phyloP scores from a whole-genome alignment of 1,140 invertebrate genomes.

The Euura lappo region DNA sequence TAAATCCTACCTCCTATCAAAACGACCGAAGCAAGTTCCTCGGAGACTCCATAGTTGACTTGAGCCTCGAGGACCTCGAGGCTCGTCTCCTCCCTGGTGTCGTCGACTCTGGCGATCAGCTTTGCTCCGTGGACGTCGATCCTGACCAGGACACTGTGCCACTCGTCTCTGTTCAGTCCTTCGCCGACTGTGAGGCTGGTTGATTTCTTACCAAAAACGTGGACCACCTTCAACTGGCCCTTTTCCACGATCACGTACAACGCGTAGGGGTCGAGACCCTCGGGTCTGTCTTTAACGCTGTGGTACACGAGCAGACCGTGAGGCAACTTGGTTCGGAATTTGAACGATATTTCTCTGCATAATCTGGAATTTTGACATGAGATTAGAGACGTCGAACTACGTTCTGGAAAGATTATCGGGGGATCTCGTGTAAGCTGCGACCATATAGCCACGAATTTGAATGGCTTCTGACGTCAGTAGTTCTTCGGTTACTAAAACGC shows the following conservation, averaged over 20 bases:
- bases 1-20: constrained; percentile 80
- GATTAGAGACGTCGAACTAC: too few species aligned
- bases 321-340: constrained; percentile 84
- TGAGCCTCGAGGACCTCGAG: constrained; percentile 80
- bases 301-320: constrained; percentile 88
- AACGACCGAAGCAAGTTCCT: constrained; percentile 84
- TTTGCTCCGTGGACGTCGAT: constrained; percentile 84
- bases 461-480: too few species aligned
- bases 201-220: constrained; percentile 84
- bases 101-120: constrained; percentile 84
- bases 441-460: too few species aligned
- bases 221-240: constrained; percentile 87
- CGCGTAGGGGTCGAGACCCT: constrained; percentile 80
- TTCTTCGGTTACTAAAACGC: background rate
- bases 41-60: constrained; percentile 82
- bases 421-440: too few species aligned
- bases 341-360: constrained; percentile 85
- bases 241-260: constrained; percentile 89
- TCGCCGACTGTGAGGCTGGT: constrained; percentile 86
- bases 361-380: constrained; percentile 64
- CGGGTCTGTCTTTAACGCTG: constrained; percentile 81
- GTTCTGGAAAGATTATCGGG: too few species aligned
- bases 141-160: constrained; percentile 84
- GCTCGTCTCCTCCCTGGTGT: constrained; percentile 77
- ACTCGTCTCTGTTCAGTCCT: constrained; percentile 86